Conservation (phyloP, 2,797 vertebrate species). For the Pangasius macronema region DNA sequence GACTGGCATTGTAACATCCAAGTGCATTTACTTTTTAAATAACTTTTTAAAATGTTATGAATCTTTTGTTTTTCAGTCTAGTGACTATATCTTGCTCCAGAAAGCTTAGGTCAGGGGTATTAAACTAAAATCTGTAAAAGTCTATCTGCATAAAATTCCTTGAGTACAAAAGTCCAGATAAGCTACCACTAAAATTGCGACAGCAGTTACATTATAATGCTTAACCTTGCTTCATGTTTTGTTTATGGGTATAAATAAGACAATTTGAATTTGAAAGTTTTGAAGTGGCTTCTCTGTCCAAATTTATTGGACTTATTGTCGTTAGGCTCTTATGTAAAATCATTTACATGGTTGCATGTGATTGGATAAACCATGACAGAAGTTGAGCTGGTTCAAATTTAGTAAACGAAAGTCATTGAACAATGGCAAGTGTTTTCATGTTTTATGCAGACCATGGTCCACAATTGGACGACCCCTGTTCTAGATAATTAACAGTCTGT, state of each 20-base stretch:
- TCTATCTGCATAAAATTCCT: background rate
- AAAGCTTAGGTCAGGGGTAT: background rate
- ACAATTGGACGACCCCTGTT: background rate
- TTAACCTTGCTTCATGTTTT: background rate
- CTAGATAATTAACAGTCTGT: background rate
- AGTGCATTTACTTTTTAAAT: background rate
- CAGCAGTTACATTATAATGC: background rate
- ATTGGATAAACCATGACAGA: background rate
- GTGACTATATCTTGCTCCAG: background rate
- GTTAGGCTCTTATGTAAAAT: background rate
- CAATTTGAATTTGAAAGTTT: background rate
- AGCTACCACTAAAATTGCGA: background rate
- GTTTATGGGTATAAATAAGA: background rate
- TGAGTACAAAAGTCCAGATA: background rate
- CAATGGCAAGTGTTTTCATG: background rate
- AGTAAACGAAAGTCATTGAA: background rate
- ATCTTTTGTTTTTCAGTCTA: too few species aligned
- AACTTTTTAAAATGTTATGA: background rate
- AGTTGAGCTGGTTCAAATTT: background rate
- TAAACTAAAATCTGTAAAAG: background rate
- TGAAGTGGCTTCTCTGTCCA: background rate
- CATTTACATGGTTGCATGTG: background rate
- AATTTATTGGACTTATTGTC: background rate
- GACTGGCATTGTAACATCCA: background rate
- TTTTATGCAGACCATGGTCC: background rate